Evolutionary conservation across 2,113 vertebrate genomes (phyloP), one percentile per base, ranked within the genome.

Genomic region (Pseudopipra pipra): DNA sequence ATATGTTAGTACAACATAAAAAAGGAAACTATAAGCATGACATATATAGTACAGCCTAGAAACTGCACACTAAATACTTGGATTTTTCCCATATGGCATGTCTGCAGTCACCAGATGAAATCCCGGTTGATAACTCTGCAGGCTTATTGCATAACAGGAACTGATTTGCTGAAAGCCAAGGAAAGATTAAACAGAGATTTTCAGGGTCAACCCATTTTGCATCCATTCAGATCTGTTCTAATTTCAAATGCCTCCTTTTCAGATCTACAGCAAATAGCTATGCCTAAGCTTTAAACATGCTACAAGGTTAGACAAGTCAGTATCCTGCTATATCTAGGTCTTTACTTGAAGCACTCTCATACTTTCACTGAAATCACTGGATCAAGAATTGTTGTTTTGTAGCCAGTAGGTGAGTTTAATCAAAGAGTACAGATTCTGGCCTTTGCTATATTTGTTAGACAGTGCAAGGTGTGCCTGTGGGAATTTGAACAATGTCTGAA

Each of bases 111-210:
- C 47, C 55, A 90, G 91, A 43, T 93, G 44, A 97, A 97, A 95
- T 94, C 95, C 85, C 46, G 55, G 70, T 16, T 90, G 90, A 96
- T 92, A 85, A 71, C 44, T 94, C 84, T 51, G 72, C 43, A 91
- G 81, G 80, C 72, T 91, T 91, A 89, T 97, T 97, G 91, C 75
- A 30, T 97, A 97, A 97, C 63, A 62, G 87, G 77, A 93, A 90
- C 72, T 73, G 76, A 96, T 94, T 93, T 96, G 91, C 67, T 96
- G 72, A 89, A 87, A 97, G 71, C 68, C 62, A 79, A 76, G 54
- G 46, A 90, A 90, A 96, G 96, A 97, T 97, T 98, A 97, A 96
- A 65, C 28, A 87, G 93, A 83, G 92, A 96, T 96, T 96, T 97
- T 83, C 80, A 78, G 90, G 95, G 85, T 97, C 96, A 95, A 82